A percentile compares a stretch with the other conserved stretches of the same genome.
These are phyloP conservation scores for Hyles lineata DNA, from an alignment of 2,888 invertebrate species.

Conservation along the genomic window DNA sequence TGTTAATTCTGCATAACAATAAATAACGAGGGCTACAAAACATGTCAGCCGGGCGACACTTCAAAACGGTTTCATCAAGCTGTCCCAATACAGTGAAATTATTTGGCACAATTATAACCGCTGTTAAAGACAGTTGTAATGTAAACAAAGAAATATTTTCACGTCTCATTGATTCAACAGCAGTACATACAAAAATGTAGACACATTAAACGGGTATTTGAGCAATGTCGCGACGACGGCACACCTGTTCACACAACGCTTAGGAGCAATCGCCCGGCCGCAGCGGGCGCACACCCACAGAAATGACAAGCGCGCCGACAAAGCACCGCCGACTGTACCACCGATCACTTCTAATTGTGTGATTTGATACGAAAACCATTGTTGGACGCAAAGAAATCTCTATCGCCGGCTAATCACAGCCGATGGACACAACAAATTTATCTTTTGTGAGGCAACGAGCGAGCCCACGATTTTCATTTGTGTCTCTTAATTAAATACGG, in stretches of 20 bases:
- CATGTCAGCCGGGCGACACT: neutral
- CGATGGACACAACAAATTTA: constrained; percentile 34
- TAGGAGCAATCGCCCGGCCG: constrained; percentile 37
- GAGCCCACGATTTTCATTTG: constrained; percentile 38
- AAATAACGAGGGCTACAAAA: no score
- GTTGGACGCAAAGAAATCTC: constrained; percentile 77
- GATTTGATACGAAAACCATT: constrained; percentile 84
- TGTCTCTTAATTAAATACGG: constrained; percentile 59
- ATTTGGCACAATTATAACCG: neutral
- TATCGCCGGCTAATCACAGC: constrained; percentile 58
- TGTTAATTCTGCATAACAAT: no score
- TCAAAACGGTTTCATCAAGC: neutral
- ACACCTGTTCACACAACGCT: constrained; percentile 21
- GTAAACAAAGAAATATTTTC: neutral
- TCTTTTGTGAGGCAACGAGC: constrained; percentile 31
- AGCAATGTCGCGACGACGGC: neutral
- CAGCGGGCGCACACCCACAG: constrained; percentile 55
- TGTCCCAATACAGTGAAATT: neutral
- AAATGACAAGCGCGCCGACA: constrained; percentile 78
- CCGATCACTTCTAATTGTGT: constrained; percentile 83
- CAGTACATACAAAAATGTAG: neutral
- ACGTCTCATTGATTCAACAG: neutral
- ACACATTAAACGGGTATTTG: neutral
- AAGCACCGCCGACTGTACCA: constrained; percentile 71
- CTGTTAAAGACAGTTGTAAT: neutral